A percentile compares a stretch with the other conserved stretches of the same genome.
Conservation (phyloP, 2,113 vertebrate species). For the Tichodroma muraria region DNA sequence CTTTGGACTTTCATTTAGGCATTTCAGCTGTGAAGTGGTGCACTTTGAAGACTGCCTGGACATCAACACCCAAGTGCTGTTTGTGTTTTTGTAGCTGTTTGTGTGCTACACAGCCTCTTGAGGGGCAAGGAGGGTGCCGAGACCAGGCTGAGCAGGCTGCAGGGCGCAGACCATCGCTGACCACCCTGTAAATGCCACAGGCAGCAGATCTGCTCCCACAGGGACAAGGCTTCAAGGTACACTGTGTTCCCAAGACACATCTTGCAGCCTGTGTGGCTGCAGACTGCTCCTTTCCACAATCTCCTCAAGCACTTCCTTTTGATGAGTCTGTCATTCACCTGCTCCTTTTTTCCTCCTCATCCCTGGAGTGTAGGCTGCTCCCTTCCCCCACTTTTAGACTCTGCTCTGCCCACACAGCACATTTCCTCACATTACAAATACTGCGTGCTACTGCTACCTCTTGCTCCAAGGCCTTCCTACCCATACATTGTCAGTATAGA, state of each 20-base stretch:
- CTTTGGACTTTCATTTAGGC: neutral
- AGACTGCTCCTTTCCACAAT: neutral
- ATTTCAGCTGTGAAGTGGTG: neutral
- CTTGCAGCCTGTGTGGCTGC: neutral
- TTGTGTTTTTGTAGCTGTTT: neutral
- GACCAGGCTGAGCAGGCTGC: neutral
- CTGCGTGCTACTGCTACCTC: neutral
- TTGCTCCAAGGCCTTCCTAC: neutral
- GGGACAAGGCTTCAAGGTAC: neutral
- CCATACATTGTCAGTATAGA: neutral
- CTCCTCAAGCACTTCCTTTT: neutral
- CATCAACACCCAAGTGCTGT: neutral
- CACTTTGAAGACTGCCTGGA: neutral
- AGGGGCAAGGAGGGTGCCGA: neutral
- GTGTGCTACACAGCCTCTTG: neutral
- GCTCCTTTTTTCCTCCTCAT: neutral
- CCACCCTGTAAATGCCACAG: neutral
- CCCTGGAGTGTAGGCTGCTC: neutral
- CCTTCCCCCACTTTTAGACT: neutral
- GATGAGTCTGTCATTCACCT: neutral
- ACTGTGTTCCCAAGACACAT: neutral
- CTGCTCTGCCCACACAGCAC: neutral
- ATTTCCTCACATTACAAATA: neutral
- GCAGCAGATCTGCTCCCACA: neutral
- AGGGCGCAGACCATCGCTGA: neutral